These are phyloP conservation scores for Scaptomyza graminum DNA, from an alignment of 1,140 invertebrate genomes.

Conservation along the genomic window DNA sequence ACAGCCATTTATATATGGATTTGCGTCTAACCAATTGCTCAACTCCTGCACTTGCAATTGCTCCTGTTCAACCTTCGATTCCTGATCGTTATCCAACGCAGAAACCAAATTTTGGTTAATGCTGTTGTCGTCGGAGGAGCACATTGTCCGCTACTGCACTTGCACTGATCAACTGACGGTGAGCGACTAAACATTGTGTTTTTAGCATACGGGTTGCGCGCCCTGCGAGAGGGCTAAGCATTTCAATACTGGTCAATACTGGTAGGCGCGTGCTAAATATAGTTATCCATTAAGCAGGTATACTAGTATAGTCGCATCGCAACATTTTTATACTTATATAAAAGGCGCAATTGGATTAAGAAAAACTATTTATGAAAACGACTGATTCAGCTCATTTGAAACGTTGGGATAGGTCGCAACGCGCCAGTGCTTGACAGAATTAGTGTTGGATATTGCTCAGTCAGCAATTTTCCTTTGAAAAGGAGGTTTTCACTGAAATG, in stretches of 20 bases:
- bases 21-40: conserved; percentile 67
- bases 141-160: conserved; percentile 47
- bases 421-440: not conserved
- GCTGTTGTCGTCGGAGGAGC: conserved; percentile 30
- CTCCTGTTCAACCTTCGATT: conserved; percentile 42
- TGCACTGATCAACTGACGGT: conserved; percentile 36
- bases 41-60: conserved; percentile 63
- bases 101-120: conserved; percentile 3
- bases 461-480: not conserved
- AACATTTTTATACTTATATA: conserved; percentile 10
- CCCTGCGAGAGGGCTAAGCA: conserved; percentile 9
- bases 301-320: conserved; percentile 1
- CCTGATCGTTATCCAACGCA: not conserved
- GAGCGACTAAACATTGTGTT: conserved; percentile 40
- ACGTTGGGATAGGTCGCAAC: conserved; percentile 34
- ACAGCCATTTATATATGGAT: conserved; percentile 77
- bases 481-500: not conserved
- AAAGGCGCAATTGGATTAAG: conserved; percentile 20
- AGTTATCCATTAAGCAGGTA: conserved; percentile 48
- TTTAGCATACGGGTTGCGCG: conserved; percentile 35
- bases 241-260: conserved; percentile 39
- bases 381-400: conserved; percentile 32
- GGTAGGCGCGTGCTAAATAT: conserved; percentile 35
- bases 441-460: conserved; percentile 18
- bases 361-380: conserved; percentile 27